Conservation (phyloP, 2,797 vertebrate genomes). For the Geotrypetes seraphini region DNA sequence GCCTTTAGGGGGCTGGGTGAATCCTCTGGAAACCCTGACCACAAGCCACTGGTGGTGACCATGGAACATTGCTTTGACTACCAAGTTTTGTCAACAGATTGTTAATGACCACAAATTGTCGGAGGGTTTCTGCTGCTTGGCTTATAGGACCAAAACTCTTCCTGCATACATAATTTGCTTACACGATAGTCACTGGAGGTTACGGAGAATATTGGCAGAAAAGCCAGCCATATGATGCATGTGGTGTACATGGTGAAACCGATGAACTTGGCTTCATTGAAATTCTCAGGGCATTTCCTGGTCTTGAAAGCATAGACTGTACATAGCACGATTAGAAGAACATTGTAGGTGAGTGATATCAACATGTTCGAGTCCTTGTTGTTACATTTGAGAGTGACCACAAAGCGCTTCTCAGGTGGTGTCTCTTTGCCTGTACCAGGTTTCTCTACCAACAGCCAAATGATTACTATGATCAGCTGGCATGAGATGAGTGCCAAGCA, state of each 20-base stretch:
- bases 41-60: no score
- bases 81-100: no score
- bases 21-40: no score
- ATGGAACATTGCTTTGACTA: no score
- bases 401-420: slow-evolving; percentile 75
- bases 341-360: slow-evolving; percentile 88
- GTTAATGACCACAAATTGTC: no score
- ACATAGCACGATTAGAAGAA: slow-evolving; percentile 90
- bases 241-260: slow-evolving; percentile 99
- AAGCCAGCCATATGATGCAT: slow-evolving; percentile 98
- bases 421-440: slow-evolving; percentile 91
- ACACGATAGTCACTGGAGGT: slow-evolving; percentile 97
- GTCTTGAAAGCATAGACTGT: slow-evolving; percentile 98
- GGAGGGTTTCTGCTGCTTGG: no score
- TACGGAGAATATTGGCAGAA: slow-evolving; percentile 97
- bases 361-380: slow-evolving; percentile 92
- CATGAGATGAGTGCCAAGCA: slow-evolving; percentile 89
- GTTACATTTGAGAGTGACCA: slow-evolving; percentile 91
- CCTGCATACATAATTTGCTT: no score
- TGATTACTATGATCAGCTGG: slow-evolving; percentile 81
- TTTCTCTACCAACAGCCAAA: slow-evolving; percentile 87
- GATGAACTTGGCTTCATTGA: slow-evolving; percentile 98
- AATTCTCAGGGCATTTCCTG: slow-evolving; percentile 94
- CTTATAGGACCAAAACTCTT: no score
- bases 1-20: no score